phyloP scores from a whole-genome alignment of 2,888 invertebrate genomes.

The Lasioglossum leucozonium region DNA sequence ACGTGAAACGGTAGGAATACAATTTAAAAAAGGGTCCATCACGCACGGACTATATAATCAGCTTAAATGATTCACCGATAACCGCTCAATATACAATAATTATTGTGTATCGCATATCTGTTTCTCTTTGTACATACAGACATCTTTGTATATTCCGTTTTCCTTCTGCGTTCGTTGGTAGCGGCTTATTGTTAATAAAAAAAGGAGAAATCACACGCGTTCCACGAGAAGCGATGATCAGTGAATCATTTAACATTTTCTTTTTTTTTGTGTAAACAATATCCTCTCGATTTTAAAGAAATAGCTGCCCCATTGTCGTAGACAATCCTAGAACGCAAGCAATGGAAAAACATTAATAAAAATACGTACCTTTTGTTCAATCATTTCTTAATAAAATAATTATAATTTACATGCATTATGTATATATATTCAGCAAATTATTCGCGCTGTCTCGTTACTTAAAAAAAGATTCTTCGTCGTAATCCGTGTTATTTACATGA shows the following conservation, averaged over 20 bases:
- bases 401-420: conserved; percentile 69
- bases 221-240: conserved; percentile 52
- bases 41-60: conserved; percentile 53
- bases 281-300: conserved; percentile 82
- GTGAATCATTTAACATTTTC: conserved; percentile 60
- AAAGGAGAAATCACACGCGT: conserved; percentile 17
- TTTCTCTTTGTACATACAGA: conserved; percentile 40
- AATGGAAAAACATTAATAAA: conserved; percentile 82
- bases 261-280: conserved; percentile 56
- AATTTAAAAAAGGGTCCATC: conserved; percentile 54
- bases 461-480: conserved; percentile 49
- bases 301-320: conserved; percentile 85
- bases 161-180: conserved; percentile 18
- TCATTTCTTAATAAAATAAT: conserved; percentile 50
- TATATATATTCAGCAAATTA: conserved; percentile 44
- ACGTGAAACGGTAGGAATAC: conserved; percentile 59
- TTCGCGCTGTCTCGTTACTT: conserved; percentile 51
- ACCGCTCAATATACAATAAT: conserved; percentile 47
- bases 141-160: not conserved
- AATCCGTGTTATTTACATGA: conserved; percentile 79
- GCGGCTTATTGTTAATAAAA: conserved; percentile 12
- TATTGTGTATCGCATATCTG: conserved; percentile 27
- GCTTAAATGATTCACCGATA: conserved; percentile 66
- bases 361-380: conserved; percentile 60
- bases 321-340: conserved; percentile 84